These are phyloP conservation scores for Macrobrachium nipponense DNA, from an alignment of 1,140 invertebrate genomes.

Conservation along the genomic window DNA sequence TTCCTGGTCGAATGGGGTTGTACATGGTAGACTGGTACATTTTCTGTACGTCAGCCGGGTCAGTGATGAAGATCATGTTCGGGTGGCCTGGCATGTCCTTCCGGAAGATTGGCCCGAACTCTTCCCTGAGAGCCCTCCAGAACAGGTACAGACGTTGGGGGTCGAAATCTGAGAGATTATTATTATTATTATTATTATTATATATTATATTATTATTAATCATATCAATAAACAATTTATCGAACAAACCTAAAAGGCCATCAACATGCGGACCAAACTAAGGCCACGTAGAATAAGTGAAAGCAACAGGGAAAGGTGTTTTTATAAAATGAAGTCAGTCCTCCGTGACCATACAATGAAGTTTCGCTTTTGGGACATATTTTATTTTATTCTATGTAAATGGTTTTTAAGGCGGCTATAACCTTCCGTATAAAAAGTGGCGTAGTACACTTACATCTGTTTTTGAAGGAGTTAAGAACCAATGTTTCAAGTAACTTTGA, in stretches of 20 bases:
- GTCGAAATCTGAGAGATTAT: conserved; percentile 38
- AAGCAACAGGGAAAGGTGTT: too few relatives aligned
- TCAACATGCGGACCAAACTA: too few relatives aligned
- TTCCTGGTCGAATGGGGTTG: conserved; percentile 44
- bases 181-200: background rate
- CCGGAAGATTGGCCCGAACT: conserved; percentile 51
- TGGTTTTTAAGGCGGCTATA: too few relatives aligned
- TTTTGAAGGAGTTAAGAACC: background rate
- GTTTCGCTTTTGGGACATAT: background rate
- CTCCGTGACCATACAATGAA: too few relatives aligned
- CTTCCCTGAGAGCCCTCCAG: conserved; percentile 37
- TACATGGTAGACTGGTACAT: conserved; percentile 37
- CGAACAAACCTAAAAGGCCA: too few relatives aligned
- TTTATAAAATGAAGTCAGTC: too few relatives aligned
- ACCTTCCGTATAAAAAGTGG: too few relatives aligned
- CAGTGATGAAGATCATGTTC: conserved; percentile 44
- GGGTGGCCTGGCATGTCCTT: conserved; percentile 57
- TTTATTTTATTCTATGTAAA: too few relatives aligned
- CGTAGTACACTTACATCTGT: background rate
- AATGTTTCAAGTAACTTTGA: too few relatives aligned
- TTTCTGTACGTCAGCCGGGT: conserved; percentile 25
- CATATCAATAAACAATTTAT: too few relatives aligned
- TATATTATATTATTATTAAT: background rate
- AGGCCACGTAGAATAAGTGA: too few relatives aligned
- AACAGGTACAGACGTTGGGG: conserved; percentile 43